Base-by-base conservation (phyloP, 37 sponge, comb jelly and placozoan genomes). In the Petrosia ficiformis region DNA sequence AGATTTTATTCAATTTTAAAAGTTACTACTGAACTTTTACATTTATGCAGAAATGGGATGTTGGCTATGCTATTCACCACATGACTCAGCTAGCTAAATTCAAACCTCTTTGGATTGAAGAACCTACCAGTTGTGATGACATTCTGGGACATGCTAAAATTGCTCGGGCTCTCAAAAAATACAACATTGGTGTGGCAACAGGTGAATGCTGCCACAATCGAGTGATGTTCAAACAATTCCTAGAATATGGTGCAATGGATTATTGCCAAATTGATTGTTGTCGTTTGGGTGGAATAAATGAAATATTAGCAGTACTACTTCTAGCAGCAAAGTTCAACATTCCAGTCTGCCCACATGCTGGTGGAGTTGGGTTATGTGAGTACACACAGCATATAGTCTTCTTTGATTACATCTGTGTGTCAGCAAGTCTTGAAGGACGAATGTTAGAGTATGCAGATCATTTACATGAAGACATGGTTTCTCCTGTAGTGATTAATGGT, bases 211-310 rank as follows among this genome's bases (percentile, higher is more conserved):
- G 84, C 44, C 86, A 88, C 34, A 95, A 95, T 66, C 44, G 89
- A 1, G 96, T 95, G 41, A 82, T 95, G 76, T 95, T 95, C 85
- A 95, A 95, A 72, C 96, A 95, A 71, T 95, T 95, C 64, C 67
- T 95, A 37, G 59, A 91, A 42, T 68, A 78, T 0, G 82, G 80
- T 24, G 96, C 96, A 1, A 82, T 95, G 82, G 89, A 95, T 72
- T 91, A 77, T 70, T 95, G 96, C 65, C 96, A 95, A 82, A 86
- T 95, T 61, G 96, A 95, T 67, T 73, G 78, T 65, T 80, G 82
- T 59, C 43, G 92, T 0, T 19, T 91, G 4, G 96, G 92, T 28
- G 96, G 96, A 1, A 89, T 95, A 58, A 82, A 88, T 60, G 96
- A 95, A 54, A 75, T 79, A 33, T 16, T 95, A 1, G 67, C 96